Conservation (phyloP, 2,113 vertebrate species). For the Butorides virescens region DNA sequence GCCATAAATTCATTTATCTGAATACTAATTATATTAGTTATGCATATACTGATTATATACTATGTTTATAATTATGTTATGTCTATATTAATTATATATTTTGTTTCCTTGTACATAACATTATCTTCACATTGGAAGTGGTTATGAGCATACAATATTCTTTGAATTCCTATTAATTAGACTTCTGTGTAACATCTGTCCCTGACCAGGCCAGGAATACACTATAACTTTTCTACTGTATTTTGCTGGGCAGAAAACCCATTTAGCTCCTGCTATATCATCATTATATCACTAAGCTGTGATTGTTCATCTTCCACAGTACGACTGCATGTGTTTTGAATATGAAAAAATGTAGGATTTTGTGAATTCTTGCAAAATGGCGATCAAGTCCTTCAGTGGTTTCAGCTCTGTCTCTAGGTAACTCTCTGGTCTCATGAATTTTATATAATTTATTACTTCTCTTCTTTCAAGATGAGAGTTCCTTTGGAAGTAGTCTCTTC, state of each 20-base stretch:
- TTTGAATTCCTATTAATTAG: neutral
- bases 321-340: neutral
- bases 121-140: neutral
- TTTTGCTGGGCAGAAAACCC: neutral
- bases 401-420: neutral
- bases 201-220: neutral
- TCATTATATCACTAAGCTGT: neutral
- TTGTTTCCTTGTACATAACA: neutral
- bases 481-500: neutral
- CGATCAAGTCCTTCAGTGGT: neutral
- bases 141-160: neutral
- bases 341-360: neutral
- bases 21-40: neutral
- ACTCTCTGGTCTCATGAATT: neutral
- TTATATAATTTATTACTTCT: neutral
- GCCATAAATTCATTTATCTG: neutral
- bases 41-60: neutral
- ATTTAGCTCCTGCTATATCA: neutral
- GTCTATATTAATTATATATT: neutral
- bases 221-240: neutral
- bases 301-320: neutral
- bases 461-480: neutral
- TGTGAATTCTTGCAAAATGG: neutral
- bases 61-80: neutral
- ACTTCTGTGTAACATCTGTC: neutral